These are phyloP conservation scores for Athalia rosae DNA, from an alignment of 2,888 invertebrate genomes.

Conservation along the genomic window DNA sequence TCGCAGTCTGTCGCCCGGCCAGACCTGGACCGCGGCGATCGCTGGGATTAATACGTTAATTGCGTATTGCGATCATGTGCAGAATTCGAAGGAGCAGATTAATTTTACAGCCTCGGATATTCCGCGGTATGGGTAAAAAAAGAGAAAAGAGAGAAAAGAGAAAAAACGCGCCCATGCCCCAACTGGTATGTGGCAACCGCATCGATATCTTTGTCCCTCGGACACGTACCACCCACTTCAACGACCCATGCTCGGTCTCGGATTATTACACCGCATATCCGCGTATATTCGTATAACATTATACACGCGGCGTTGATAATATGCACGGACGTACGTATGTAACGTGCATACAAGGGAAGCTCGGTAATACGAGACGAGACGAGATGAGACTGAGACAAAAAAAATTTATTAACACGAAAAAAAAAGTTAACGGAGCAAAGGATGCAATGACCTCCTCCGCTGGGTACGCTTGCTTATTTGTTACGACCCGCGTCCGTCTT, in stretches of 20 bases:
- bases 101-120: no score
- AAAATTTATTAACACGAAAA: not conserved
- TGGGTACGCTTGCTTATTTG: not conserved
- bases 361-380: constrained; percentile 6
- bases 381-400: not conserved
- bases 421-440: constrained; percentile 10
- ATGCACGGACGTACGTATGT: not conserved
- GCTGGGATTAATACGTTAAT: no score
- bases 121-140: no score
- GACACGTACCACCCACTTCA: not conserved
- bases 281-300: not conserved
- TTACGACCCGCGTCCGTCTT: no score
- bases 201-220: not conserved
- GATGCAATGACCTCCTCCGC: constrained; percentile 33
- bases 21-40: no score
- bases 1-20: no score
- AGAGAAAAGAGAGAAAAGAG: no score
- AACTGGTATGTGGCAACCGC: not conserved
- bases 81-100: no score
- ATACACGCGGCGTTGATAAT: not conserved
- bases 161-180: not conserved
- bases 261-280: not conserved
- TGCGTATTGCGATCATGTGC: no score
- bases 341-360: constrained; percentile 4
- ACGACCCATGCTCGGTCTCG: not conserved